A percentile compares a stretch with the other conserved stretches of the same genome.
Conservation (phyloP, 2,797 vertebrate genomes). For the Enteromius radiatus region DNA sequence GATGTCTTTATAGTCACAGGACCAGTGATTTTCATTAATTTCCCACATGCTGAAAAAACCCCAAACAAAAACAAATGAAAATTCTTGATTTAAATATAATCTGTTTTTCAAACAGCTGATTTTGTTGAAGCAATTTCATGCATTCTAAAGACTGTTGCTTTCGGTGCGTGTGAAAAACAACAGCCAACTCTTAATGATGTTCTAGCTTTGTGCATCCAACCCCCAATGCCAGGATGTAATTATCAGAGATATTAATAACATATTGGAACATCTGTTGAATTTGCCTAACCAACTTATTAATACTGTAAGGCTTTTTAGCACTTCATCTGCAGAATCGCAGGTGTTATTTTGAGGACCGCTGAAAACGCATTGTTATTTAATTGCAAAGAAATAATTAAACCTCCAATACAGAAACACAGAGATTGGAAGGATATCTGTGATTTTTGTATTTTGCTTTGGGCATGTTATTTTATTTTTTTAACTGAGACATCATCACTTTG, state of each 20-base stretch:
- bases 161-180: conserved; percentile 68
- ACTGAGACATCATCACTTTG: background rate
- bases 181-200: conserved; percentile 35
- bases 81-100: background rate
- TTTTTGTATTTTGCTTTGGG: background rate
- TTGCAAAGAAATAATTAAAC: background rate
- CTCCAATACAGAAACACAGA: background rate
- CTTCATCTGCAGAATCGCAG: conserved; percentile 22
- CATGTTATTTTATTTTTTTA: background rate
- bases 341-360: background rate
- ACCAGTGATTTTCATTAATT: conserved; percentile 98
- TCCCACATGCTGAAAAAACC: conserved; percentile 95
- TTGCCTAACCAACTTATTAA: conserved; percentile 33
- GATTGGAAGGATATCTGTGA: background rate
- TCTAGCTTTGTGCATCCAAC: conserved; percentile 21
- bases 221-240: conserved; percentile 23
- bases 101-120: conserved; percentile 61
- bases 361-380: conserved; percentile 29
- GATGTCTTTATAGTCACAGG: conserved; percentile 96
- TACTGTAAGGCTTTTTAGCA: conserved; percentile 27
- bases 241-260: conserved; percentile 52
- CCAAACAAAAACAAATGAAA: conserved; percentile 66
- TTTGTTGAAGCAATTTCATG: conserved; percentile 79
- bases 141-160: conserved; percentile 60
- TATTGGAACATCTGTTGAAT: conserved; percentile 44